phyloP scores from a whole-genome alignment of 2,797 vertebrate species.

The Rhinoraja longicauda region DNA sequence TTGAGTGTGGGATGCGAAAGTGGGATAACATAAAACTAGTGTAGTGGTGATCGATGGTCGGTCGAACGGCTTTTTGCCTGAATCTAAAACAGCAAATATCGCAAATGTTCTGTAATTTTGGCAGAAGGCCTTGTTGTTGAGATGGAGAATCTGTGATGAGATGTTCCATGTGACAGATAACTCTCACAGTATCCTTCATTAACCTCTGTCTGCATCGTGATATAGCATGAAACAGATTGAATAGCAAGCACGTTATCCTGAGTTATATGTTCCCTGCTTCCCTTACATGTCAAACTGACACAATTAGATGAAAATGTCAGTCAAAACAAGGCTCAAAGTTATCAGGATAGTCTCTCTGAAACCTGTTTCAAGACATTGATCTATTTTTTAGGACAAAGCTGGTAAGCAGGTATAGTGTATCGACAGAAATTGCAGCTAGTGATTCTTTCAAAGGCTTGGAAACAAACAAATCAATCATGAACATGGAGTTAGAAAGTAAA shows the following conservation, averaged over 20 bases:
- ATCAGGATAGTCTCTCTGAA: neutral
- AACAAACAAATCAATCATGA: neutral
- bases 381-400: neutral
- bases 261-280: neutral
- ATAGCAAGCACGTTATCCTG: neutral
- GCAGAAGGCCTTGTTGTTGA: neutral
- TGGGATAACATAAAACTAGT: no score
- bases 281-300: neutral
- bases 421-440: neutral
- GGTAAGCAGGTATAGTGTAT: neutral
- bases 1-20: no score
- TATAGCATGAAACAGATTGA: neutral
- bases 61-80: no score
- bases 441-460: neutral
- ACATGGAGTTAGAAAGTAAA: neutral
- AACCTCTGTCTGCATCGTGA: neutral
- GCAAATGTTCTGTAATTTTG: neutral
- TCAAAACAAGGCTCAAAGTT: neutral
- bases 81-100: neutral
- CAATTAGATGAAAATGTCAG: constrained; percentile 5
- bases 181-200: neutral
- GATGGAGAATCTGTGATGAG: neutral
- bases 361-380: neutral
- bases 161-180: neutral
- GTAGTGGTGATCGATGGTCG: no score